A percentile compares a stretch with the other conserved stretches of the same genome.
phyloP scores from a whole-genome alignment of 2,113 vertebrate species.

The Pampusana beccarii region DNA sequence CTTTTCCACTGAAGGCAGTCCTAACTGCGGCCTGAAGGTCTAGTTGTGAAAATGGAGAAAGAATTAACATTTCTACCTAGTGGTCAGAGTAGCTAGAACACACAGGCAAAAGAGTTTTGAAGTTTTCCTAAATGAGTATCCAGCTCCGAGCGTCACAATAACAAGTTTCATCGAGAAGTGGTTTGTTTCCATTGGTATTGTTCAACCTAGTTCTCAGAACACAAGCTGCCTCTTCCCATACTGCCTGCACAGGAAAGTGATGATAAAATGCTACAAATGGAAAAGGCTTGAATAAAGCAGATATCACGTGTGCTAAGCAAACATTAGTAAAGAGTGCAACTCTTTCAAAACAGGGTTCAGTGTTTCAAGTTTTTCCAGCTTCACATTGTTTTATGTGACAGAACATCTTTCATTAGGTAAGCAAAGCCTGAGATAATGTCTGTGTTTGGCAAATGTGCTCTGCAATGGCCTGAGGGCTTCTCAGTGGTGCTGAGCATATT shows the following conservation, averaged over 20 bases:
- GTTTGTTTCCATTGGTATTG: neutral
- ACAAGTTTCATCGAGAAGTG: neutral
- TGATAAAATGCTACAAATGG: neutral
- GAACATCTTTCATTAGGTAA: conserved; percentile 59
- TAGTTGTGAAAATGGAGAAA: neutral
- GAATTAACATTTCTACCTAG: neutral
- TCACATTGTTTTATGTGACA: conserved; percentile 47
- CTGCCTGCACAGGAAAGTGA: neutral
- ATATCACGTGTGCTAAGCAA: neutral
- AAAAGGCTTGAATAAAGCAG: neutral
- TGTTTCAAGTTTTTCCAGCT: conserved; percentile 64
- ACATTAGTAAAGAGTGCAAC: neutral
- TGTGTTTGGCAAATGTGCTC: conserved; percentile 42
- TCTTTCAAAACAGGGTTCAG: conserved; percentile 37
- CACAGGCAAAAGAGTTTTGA: neutral
- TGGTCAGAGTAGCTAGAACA: neutral
- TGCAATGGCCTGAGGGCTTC: conserved; percentile 34
- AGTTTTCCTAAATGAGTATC: neutral
- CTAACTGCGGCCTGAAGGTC: neutral
- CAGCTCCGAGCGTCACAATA: neutral
- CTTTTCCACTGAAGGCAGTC: neutral
- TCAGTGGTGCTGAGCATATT: conserved; percentile 6
- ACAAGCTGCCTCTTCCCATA: neutral
- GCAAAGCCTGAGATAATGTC: conserved; percentile 59
- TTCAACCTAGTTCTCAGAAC: neutral